phyloP scores from a whole-genome alignment of 2,888 invertebrate species.

The Latheticus oryzae region DNA sequence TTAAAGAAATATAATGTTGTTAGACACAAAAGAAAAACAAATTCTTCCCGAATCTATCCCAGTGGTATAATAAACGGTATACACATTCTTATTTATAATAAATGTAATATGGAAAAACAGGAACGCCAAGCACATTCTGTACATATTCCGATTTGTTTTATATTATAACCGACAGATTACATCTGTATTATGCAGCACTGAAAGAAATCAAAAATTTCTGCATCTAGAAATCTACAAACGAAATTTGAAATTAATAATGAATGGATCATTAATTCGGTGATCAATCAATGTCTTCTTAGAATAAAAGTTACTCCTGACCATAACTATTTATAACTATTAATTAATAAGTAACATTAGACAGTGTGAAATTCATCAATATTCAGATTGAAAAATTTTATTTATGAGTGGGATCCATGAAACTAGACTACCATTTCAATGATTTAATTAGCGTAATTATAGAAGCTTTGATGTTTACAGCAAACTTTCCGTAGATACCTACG shows the following conservation, averaged over 20 bases:
- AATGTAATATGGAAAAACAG: slow-evolving; percentile 37
- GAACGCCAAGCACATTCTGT: slow-evolving; percentile 8
- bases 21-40: slow-evolving; percentile 40
- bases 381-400: too few relatives aligned
- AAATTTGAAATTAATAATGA: too few relatives aligned
- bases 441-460: slow-evolving; percentile 29
- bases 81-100: slow-evolving; percentile 42
- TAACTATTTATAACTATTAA: too few relatives aligned
- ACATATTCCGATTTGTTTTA: slow-evolving; percentile 32
- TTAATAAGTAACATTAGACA: too few relatives aligned
- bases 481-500: slow-evolving; percentile 31
- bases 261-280: too few relatives aligned
- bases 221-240: too few relatives aligned
- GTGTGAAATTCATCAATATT: too few relatives aligned
- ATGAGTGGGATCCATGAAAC: slow-evolving; percentile 4
- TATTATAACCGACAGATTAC: slow-evolving; percentile 23
- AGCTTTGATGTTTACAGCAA: slow-evolving; percentile 30
- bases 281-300: too few relatives aligned
- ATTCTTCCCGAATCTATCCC: slow-evolving; percentile 41
- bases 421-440: slow-evolving; percentile 6
- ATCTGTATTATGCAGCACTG: slow-evolving; percentile 12
- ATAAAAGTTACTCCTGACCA: too few relatives aligned
- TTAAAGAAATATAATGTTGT: slow-evolving; percentile 37
- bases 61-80: slow-evolving; percentile 33
- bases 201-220: too few relatives aligned